Evolutionary conservation across 2,797 vertebrate species (phyloP).

Genomic region (Mus minutoides): DNA sequence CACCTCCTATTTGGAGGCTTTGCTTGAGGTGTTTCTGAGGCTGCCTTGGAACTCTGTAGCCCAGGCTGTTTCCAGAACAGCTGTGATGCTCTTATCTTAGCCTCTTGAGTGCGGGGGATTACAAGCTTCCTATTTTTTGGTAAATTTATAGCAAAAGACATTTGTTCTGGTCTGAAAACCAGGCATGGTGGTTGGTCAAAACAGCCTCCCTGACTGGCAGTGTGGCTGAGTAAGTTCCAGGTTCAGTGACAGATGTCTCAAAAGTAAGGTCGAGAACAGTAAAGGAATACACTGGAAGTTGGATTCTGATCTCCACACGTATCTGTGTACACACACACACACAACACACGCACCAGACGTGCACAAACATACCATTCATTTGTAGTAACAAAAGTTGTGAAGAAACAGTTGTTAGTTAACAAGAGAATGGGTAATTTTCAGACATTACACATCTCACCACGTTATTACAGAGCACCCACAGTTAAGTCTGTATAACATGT

Average conservation of each 20-base stretch:
- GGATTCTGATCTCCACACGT: not conserved
- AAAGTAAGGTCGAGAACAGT: not conserved
- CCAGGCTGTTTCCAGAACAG: not conserved
- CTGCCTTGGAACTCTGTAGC: not conserved
- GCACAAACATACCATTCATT: not conserved
- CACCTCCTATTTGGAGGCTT: too few relatives aligned
- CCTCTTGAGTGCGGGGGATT: not conserved
- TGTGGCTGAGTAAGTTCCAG: not conserved
- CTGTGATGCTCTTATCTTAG: not conserved
- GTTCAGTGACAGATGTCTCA: not conserved
- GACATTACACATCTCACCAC: not conserved
- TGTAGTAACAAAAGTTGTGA: not conserved
- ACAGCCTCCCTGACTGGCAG: not conserved
- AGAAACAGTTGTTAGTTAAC: not conserved
- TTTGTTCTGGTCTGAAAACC: not conserved
- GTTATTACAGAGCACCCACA: not conserved
- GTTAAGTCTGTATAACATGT: rapidly evolving
- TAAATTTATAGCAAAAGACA: not conserved
- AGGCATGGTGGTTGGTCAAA: not conserved
- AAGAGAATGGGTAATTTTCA: not conserved
- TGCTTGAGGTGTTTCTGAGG: not conserved
- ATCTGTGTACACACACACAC: not conserved
- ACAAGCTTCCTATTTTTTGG: not conserved
- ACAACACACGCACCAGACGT: not conserved
- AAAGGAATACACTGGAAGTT: not conserved